Evolutionary conservation across 2,888 invertebrate species (phyloP), one percentile per base, ranked within the genome.

Genomic region (Ecliptopera silaceata): DNA sequence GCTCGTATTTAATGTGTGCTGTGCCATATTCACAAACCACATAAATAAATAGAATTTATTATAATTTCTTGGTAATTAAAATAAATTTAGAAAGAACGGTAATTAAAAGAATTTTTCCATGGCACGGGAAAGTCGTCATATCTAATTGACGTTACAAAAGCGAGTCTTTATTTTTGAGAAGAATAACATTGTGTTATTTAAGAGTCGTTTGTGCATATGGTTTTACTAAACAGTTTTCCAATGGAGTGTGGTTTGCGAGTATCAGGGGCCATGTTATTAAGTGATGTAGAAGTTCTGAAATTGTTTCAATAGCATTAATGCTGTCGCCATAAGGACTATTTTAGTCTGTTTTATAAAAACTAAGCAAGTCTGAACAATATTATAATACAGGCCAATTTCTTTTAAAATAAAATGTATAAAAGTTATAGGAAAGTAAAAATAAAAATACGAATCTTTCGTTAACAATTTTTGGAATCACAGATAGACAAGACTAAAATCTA

Each of bases 401-500:
- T 43, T 38, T 45, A 32, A 15, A 51, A 36, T 42, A 46, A 34
- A 36, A 56, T 32, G 15, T 47, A 56, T 38, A 46, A 45, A n/a
- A 32, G 5, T n/a, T 32, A 4, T 12, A 12, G n/a, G 12, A 15
- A 34, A 34, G 13, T 6, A 34, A 12, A 31, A 20, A 39, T 20
- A 57, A 58, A 49, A 58, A 46, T 15, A 15, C 12, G 8, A 26
- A 26, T 26, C 26, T 26, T 15, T 36, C 10, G 8, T 15, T 36
- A 36, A 36, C 36, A 36, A 36, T 15, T 50, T 57, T 50, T 17
- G 41, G 18, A 31, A 59, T 59, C 54, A 59, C 53, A 54, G 54
- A 42, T 15, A 53, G 53, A 54, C 53, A 34, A 42, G 6, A 11
- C n/a, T 41, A 15, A 22, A 29, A 39, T n/a, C n/a, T 2, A 38